Evolutionary conservation across 2,113 vertebrate species (phyloP), one percentile per base, ranked within the genome.

Genomic region (Forbesichthys papilliferus): DNA sequence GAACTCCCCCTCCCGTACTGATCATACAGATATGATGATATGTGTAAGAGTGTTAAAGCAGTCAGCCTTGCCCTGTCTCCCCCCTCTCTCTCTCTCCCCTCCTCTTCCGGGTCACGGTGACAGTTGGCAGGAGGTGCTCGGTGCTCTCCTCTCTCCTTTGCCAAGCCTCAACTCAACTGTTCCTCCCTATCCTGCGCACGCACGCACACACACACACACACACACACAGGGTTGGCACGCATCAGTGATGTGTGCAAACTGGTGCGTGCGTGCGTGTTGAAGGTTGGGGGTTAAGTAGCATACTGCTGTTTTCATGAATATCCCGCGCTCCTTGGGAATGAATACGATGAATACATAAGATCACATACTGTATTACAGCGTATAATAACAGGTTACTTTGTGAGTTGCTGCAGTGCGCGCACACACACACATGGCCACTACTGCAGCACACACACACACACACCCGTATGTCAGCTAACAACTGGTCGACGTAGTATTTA

Each of bases 1-100:
- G 80, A 86, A 86, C 86, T 78, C 86, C 78, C 84, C 84, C 66
- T 71, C 84, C 84, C 85, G 74, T 82, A 91, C 85, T 89, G 86
- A 87, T 88, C 87, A 87, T 90, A 90, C 90, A 88, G 90, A 90
- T 92, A 91, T 90, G 90, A 88, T 88, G 88, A 90, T 88, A 90
- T 90, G 90, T 90, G 88, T 90, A 89, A 89, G 80, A 88, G 88
- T 90, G 87, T 91, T 88, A 87, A 85, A 87, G 86, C 87, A 87
- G 79, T 88, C 87, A 89, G 86, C 84, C 89, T 89, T 86, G 78
- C 86, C 87, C 87, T 77, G 68, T 74, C 81, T 75, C 71, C 13
- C 14, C 16, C 51, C 55, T 7, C 56, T 59, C 72, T 59, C 72
- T 57, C 62, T 13, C 86, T 81, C 66, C 84, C 84, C 80, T 86